These are phyloP conservation scores for Gymnothorax javanicus DNA, from an alignment of 2,797 vertebrate species.

Conservation along the genomic window DNA sequence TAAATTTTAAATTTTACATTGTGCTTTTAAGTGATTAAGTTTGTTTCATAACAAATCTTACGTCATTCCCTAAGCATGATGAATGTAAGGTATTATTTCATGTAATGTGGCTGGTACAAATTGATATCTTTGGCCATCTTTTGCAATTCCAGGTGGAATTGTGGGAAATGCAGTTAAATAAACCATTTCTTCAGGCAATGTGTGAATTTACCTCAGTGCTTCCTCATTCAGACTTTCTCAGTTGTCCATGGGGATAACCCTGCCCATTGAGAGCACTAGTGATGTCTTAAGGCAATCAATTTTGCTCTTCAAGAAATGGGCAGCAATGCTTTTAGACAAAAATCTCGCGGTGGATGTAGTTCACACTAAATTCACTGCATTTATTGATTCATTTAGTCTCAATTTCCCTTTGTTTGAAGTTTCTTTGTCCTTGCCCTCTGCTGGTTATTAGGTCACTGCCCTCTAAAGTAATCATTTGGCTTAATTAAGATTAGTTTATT, in stretches of 20 bases:
- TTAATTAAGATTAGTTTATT: neutral
- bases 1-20: neutral
- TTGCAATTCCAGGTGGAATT: neutral
- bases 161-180: slow-evolving; percentile 7
- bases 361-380: neutral
- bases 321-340: neutral
- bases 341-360: neutral
- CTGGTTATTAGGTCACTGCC: neutral
- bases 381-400: neutral
- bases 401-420: neutral
- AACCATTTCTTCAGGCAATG: neutral
- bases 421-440: neutral
- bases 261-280: neutral
- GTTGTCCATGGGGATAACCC: neutral
- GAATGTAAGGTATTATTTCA: neutral
- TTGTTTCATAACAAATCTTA: neutral
- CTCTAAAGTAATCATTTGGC: neutral
- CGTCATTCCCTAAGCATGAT: neutral
- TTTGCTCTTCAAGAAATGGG: neutral
- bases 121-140: neutral
- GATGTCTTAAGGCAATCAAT: neutral
- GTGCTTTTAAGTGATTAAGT: neutral
- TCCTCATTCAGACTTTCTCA: neutral
- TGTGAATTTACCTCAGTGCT: neutral
- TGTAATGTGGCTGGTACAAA: neutral